Evolutionary conservation across 2,888 invertebrate genomes (phyloP), one percentile per base, ranked within the genome.

Genomic region (Xestia xanthographa): DNA sequence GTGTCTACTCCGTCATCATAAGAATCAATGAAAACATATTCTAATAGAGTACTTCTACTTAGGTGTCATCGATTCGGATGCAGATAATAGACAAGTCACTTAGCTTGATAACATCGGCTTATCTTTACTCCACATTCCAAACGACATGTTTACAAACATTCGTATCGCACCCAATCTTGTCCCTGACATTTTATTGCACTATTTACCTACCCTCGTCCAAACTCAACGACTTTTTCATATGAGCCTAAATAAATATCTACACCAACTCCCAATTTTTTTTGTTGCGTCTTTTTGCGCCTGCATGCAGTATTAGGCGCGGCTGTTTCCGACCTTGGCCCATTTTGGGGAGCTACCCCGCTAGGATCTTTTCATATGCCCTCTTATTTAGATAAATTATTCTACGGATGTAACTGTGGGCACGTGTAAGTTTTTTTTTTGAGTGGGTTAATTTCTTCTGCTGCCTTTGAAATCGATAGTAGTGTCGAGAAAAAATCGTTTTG

Each of bases 291-390:
- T 72, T 74, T 80, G 58, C 62, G 41, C 75, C 72, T 70, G 65
- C 65, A 73, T 82, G 70, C 77, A 74, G 74, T 66, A 72, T 71
- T 74, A 72, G 65, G 56, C 79, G 66, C 68, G 74, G 76, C 60
- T 66, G 63, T 56, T 71, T 72, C 22, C 65, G 84, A 86, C 90
- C 91, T 91, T 90, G 90, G 78, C 90, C 89, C 79, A 78, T 84
- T 79, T 90, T 80, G 77, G 76, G 81, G 65, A 80, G 82, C 72
- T 62, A 66, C 80, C 76, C 81, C 78, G 65, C 72, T 72, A 79
- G 72, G 81, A 78, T 84, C 67, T 81, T 86, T 87, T 84, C 87
- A 79, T 84, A 78, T 80, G 73, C 77, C 72, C 83, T 84, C 86
- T 80, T 79, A 84, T 86, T 88, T 80, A 82, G 79, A 83, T 88